These are phyloP conservation scores for Salvator merianae DNA, from an alignment of 2,113 vertebrate species.

Conservation along the genomic window DNA sequence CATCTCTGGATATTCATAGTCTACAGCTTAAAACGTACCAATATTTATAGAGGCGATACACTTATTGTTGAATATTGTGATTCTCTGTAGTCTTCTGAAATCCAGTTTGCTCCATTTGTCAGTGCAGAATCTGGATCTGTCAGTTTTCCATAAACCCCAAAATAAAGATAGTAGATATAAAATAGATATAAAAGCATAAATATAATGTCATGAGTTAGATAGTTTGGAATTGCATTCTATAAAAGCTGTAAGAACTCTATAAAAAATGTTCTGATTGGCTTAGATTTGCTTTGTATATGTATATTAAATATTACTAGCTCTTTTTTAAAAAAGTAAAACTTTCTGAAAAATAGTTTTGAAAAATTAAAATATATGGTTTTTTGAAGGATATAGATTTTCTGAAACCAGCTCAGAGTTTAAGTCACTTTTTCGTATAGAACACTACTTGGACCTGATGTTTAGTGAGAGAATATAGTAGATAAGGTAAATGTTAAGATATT, in stretches of 20 bases:
- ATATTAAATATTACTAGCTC: conserved; percentile 44
- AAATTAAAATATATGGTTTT: conserved; percentile 22
- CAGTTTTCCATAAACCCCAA: conserved; percentile 24
- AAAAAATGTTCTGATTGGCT: conserved; percentile 25
- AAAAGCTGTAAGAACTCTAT: background rate
- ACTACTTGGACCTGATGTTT: conserved; percentile 58
- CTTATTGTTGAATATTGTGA: conserved; percentile 49
- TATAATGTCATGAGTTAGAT: background rate
- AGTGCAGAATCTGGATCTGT: conserved; percentile 27
- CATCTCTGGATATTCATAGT: conserved; percentile 14
- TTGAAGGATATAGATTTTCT: conserved; percentile 37
- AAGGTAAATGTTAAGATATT: conserved; percentile 56
- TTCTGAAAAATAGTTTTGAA: conserved; percentile 49
- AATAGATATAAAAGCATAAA: conserved; percentile 28
- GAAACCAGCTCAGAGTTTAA: conserved; percentile 30
- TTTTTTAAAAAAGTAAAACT: conserved; percentile 36
- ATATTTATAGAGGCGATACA: conserved; percentile 36
- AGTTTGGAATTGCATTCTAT: conserved; percentile 48
- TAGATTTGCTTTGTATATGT: conserved; percentile 49
- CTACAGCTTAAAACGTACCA: conserved; percentile 40
- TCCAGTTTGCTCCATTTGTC: conserved; percentile 49
- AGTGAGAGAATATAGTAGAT: conserved; percentile 45
- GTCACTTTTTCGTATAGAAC: conserved; percentile 33
- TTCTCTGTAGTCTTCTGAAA: conserved; percentile 51
- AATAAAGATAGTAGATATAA: conserved; percentile 26